Percentiles rank a stretch among this genome's conserved stretches.
Conservation (phyloP, 2,113 vertebrate genomes). For the Otolemur garnettii region DNA sequence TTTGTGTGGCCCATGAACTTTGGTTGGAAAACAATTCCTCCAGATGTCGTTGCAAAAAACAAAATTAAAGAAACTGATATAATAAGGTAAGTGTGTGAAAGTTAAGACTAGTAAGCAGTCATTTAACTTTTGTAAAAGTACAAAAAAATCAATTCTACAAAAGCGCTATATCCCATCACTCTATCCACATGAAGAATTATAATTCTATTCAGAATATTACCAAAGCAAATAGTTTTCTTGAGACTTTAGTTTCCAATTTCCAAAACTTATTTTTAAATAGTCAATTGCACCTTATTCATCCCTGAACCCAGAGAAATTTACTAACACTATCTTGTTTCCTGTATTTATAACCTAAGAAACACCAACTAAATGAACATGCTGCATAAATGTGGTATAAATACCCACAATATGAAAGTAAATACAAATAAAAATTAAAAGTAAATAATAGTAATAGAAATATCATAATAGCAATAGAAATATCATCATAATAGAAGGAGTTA, state of each 20-base stretch:
- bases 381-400: background rate
- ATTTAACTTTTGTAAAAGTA: background rate
- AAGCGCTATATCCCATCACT: background rate
- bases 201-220: background rate
- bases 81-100: conserved; percentile 90
- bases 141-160: background rate
- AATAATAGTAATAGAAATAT: conserved; percentile 7
- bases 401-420: background rate
- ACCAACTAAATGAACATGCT: background rate
- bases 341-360: conserved; percentile 2
- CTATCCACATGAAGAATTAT: background rate
- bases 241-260: background rate
- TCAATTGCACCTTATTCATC: background rate
- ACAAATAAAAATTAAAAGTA: conserved; percentile 23
- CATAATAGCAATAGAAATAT: background rate
- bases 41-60: conserved; percentile 91
- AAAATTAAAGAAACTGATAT: conserved; percentile 94
- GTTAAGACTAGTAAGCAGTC: background rate
- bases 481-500: background rate
- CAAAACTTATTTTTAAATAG: background rate
- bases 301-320: background rate
- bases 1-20: conserved; percentile 99
- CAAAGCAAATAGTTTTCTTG: background rate
- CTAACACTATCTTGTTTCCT: background rate
- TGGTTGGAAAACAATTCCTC: conserved; percentile 94